A percentile compares a stretch with the other conserved stretches of the same genome.
Evolutionary conservation across 2,888 invertebrate species (phyloP).

Genomic region (Nasonia oneida): DNA sequence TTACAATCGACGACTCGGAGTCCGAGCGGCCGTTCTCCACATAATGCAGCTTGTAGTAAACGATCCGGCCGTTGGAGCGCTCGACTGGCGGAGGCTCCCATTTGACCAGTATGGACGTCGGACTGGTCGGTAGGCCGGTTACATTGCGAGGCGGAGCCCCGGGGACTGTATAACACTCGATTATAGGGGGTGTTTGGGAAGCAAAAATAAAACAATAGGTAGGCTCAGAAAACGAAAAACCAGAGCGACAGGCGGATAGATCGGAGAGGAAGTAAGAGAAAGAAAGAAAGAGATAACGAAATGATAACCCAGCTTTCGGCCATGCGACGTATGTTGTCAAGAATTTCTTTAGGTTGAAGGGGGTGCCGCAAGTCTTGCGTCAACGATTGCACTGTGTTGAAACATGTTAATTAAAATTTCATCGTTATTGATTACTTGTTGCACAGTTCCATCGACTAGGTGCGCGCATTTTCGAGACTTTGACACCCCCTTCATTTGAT

Average conservation of each 20-base stretch:
- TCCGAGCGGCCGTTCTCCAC: conserved; percentile 92
- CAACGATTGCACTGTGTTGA: neutral
- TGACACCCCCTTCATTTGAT: conserved; percentile 15
- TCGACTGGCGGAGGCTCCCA: conserved; percentile 97
- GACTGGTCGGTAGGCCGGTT: conserved; percentile 91
- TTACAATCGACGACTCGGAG: conserved; percentile 90
- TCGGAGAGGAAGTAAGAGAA: conserved; percentile 16
- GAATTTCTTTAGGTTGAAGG: conserved; percentile 15
- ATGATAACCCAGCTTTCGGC: conserved; percentile 2
- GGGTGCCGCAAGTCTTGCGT: neutral
- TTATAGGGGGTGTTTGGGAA: conserved; percentile 79
- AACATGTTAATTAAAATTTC: neutral
- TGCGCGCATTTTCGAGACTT: neutral
- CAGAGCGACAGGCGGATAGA: conserved; percentile 19
- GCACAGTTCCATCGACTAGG: neutral
- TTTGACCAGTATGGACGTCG: conserved; percentile 92
- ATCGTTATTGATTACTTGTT: neutral
- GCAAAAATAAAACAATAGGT: conserved; percentile 69
- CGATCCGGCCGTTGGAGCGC: conserved; percentile 94
- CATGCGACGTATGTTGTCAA: neutral
- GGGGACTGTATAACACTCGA: conserved; percentile 88
- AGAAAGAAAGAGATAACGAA: conserved; percentile 53
- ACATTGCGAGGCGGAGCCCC: conserved; percentile 98
- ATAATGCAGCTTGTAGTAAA: conserved; percentile 96
- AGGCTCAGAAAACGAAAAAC: neutral